Base-by-base conservation (phyloP, 2,113 vertebrate species). In the Brachypodius melanocephalos region DNA sequence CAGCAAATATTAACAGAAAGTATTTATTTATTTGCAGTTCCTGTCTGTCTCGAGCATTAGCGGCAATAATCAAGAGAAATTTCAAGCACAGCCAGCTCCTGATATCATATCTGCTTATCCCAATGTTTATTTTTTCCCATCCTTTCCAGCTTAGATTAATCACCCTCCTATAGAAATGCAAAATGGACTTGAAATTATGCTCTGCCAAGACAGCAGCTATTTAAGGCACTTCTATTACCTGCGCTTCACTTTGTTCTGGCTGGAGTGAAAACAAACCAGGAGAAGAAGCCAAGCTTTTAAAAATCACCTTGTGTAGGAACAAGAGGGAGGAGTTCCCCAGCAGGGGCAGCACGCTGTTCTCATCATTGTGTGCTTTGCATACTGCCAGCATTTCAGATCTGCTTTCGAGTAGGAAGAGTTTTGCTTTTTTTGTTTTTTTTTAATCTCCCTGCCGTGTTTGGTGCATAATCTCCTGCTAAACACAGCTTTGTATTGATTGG, bases 11-110 rank as follows among this genome's bases (percentile, higher is more conserved):
- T 96, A 96, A 91, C 94, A 95, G 85, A 88, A 83, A 1, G 4
- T n/a, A 75, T 90, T 97, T 94, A 94, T 95, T 95, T 95, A 93
- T 96, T 95, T 96, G 92, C 93, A 88, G 79, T 95, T 97, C 93
- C 95, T 96, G 93, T 83, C 93, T 94, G 82, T 86, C 90, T 96
- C 17, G 0, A 95, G 95, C 76, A 74, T 93, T 86, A 93, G 42
- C 85, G 88, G 88, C 75, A 94, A 88, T 55, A 88, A 86, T 34
- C 82, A 71, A 74, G 85, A 90, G 72, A 94, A 83, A 92, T 68
- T 93, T 97, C 88, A 93, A 68, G 94, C 79, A 54, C 85, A 88
- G 94, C 88, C 88, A 94, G 81, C 77, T 62, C 67, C 67, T 88
- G 90, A 87, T 96, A 90, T 63, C 92, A 45, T 90, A 94, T 93